phyloP scores from a whole-genome alignment of 2,797 vertebrate genomes.

The Gallinago stenura region DNA sequence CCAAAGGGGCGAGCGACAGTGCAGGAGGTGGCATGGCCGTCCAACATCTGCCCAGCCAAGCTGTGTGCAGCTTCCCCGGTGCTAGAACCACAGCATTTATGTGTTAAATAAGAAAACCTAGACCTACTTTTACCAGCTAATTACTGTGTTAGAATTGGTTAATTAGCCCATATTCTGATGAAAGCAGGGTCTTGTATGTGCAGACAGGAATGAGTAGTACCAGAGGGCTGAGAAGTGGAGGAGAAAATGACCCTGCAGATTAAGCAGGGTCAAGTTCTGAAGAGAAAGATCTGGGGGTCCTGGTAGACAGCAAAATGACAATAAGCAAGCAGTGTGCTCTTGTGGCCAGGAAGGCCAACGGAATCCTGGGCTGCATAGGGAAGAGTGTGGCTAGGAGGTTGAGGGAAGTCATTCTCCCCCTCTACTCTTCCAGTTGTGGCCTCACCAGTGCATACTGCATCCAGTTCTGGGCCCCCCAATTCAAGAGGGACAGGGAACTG shows the following conservation, averaged over 20 bases:
- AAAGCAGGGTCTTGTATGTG: not conserved
- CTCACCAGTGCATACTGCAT: no score
- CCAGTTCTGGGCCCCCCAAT: no score
- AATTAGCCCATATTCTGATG: not conserved
- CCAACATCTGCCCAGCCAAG: accelerated
- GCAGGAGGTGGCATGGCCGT: accelerated
- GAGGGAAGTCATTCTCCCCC: no score
- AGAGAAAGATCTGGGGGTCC: no score
- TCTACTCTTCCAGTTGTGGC: no score
- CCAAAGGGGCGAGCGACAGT: accelerated
- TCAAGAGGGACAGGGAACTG: no score
- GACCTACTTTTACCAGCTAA: not conserved
- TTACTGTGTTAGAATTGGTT: not conserved
- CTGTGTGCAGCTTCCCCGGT: not conserved
- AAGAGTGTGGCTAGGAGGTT: no score
- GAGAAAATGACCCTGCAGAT: not conserved
- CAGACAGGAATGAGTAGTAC: not conserved
- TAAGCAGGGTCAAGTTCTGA: not conserved
- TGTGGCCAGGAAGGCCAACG: no score
- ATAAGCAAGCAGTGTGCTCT: no score
- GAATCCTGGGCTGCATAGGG: no score
- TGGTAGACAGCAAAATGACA: no score
- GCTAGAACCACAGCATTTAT: not conserved
- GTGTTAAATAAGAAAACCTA: not conserved
- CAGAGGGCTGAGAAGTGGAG: not conserved